phyloP scores from a whole-genome alignment of 1,140 invertebrate species.

The Bombus confusus region DNA sequence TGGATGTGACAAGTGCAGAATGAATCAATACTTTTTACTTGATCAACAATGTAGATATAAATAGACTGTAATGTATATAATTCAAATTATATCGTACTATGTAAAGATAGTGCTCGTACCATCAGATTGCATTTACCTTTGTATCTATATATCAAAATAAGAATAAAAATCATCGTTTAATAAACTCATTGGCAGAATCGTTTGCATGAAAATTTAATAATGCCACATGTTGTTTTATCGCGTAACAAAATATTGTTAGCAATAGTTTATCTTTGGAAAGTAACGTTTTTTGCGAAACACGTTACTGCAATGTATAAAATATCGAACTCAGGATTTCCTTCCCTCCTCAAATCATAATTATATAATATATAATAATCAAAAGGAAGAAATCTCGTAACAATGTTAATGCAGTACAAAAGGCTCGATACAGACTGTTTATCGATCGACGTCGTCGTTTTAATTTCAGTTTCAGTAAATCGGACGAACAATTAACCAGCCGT shows the following conservation, averaged over 20 bases:
- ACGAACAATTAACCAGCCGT: conserved; percentile 44
- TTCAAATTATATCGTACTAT: not conserved
- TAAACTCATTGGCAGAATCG: not conserved
- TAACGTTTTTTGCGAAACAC: conserved; percentile 1
- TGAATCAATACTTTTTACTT: not conserved
- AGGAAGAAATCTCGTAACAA: not conserved
- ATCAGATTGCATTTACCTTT: conserved; percentile 4
- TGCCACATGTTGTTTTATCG: not conserved
- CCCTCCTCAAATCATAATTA: conserved; percentile 55
- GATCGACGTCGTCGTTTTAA: too few relatives aligned
- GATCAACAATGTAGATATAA: not conserved
- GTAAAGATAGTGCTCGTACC: not conserved
- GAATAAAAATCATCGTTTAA: not conserved
- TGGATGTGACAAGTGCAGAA: not conserved
- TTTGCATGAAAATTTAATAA: not conserved
- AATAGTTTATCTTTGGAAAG: conserved; percentile 1
- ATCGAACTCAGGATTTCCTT: conserved; percentile 40
- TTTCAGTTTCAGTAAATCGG: not conserved
- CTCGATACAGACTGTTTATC: not conserved
- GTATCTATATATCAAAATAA: not conserved
- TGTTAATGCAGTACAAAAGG: not conserved
- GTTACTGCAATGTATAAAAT: not conserved
- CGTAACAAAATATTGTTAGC: not conserved
- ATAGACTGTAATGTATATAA: not conserved
- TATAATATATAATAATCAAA: conserved; percentile 26